These are phyloP conservation scores for Rattus norvegicus DNA, from an alignment of 2,113 vertebrate species.

Conservation along the genomic window DNA sequence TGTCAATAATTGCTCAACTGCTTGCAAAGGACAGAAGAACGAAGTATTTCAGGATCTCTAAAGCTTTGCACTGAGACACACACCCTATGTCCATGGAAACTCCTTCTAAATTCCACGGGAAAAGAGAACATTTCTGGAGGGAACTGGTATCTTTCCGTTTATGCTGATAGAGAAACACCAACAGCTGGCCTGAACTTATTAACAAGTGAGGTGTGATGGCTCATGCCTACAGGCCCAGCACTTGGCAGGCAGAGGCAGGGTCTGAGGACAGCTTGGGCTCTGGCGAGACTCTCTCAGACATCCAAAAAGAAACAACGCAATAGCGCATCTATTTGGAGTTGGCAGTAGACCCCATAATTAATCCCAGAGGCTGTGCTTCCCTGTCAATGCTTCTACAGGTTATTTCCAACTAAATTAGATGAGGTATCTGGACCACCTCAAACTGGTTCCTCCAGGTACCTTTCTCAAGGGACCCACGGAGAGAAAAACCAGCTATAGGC, in stretches of 20 bases:
- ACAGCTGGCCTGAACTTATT: background rate
- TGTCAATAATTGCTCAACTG: slow-evolving; percentile 5
- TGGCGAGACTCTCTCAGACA: background rate
- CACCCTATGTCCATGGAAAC: background rate
- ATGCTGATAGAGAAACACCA: slow-evolving; percentile 34
- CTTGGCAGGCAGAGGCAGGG: background rate
- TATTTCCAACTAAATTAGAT: background rate
- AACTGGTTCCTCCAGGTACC: background rate
- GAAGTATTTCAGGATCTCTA: background rate
- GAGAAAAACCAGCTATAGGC: slow-evolving; percentile 22
- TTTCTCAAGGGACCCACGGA: slow-evolving; percentile 41
- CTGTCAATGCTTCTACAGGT: background rate
- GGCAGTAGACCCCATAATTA: background rate
- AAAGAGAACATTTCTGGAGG: slow-evolving; percentile 28
- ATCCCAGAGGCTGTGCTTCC: background rate
- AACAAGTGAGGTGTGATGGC: background rate
- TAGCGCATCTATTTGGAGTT: slow-evolving; percentile 7
- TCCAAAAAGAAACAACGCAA: background rate
- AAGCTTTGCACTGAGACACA: background rate
- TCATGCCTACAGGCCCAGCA: background rate
- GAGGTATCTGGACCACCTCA: background rate
- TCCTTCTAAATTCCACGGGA: background rate
- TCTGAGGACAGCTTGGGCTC: background rate
- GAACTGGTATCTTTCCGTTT: background rate
- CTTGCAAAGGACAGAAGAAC: background rate